phyloP scores from a whole-genome alignment of 1,140 invertebrate genomes.

The Heliconius eleuchia region DNA sequence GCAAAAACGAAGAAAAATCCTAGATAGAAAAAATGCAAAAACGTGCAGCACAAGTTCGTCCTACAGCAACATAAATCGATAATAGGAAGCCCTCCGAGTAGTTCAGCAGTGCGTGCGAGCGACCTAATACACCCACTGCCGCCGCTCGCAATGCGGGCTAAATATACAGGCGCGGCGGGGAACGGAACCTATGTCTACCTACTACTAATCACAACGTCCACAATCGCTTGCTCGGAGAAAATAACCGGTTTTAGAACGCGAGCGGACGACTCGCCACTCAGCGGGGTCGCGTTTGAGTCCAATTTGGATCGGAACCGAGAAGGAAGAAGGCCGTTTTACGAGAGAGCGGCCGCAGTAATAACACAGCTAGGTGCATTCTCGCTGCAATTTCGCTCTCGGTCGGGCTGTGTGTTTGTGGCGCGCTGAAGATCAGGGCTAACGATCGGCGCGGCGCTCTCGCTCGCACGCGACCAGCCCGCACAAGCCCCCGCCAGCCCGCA shows the following conservation, averaged over 20 bases:
- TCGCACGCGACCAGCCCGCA: conserved; percentile 52
- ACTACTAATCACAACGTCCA: conserved; percentile 60
- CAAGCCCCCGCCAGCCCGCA: conserved; percentile 42
- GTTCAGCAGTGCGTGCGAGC: conserved; percentile 79
- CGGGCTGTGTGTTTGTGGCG: conserved; percentile 80
- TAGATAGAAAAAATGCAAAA: conserved; percentile 60
- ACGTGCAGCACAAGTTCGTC: conserved; percentile 53
- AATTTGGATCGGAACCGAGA: conserved; percentile 40
- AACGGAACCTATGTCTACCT: conserved; percentile 62
- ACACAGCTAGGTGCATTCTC: conserved; percentile 80
- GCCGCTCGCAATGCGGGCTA: conserved; percentile 76
- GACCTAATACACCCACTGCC: conserved; percentile 78
- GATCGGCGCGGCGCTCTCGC: conserved; percentile 70
- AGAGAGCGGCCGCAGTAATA: conserved; percentile 64
- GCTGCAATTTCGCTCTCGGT: conserved; percentile 81
- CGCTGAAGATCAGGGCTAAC: conserved; percentile 81
- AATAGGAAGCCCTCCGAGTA: conserved; percentile 79
- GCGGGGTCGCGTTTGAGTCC: conserved; percentile 41
- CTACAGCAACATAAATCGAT: conserved; percentile 77
- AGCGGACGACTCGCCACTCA: conserved; percentile 48
- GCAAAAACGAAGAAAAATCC: conserved; percentile 60
- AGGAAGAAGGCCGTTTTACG: conserved; percentile 68
- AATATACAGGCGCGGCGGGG: conserved; percentile 66
- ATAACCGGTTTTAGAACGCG: conserved; percentile 64
- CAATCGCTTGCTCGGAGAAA: conserved; percentile 67